phyloP scores from a whole-genome alignment of 1,140 invertebrate genomes.

The Achroia grisella region DNA sequence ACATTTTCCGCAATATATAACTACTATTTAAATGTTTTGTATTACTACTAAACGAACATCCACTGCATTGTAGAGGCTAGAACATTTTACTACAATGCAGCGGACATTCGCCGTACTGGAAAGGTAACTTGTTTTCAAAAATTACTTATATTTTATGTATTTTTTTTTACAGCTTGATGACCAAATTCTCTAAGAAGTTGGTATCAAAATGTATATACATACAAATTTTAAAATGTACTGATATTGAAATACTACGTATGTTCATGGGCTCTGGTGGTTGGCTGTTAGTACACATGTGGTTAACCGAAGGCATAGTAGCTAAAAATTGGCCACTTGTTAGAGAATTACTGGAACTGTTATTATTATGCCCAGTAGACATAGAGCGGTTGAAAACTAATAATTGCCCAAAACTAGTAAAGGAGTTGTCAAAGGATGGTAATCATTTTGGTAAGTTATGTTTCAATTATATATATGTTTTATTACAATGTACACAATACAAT shows the following conservation, averaged over 20 bases:
- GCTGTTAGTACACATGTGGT: slow-evolving; percentile 90
- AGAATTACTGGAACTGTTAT: slow-evolving; percentile 88
- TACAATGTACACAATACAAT: too few relatives aligned
- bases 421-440: slow-evolving; percentile 86
- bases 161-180: slow-evolving; percentile 88
- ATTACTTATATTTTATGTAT: slow-evolving; percentile 6
- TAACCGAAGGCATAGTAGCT: slow-evolving; percentile 86
- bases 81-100: too few relatives aligned
- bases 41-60: too few relatives aligned
- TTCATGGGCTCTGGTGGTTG: slow-evolving; percentile 94
- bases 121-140: too few relatives aligned
- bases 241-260: slow-evolving; percentile 86
- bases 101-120: too few relatives aligned
- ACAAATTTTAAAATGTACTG: slow-evolving; percentile 93
- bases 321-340: slow-evolving; percentile 90
- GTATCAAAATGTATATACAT: slow-evolving; percentile 97
- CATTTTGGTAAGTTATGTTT: slow-evolving; percentile 78
- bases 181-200: slow-evolving; percentile 95
- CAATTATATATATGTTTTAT: too few relatives aligned
- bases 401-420: slow-evolving; percentile 92
- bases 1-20: too few relatives aligned
- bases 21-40: too few relatives aligned
- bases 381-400: slow-evolving; percentile 92
- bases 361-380: slow-evolving; percentile 90
- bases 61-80: too few relatives aligned